These are phyloP conservation scores for Megalurothrips usitatus DNA, from an alignment of 2,888 invertebrate species.

Conservation along the genomic window DNA sequence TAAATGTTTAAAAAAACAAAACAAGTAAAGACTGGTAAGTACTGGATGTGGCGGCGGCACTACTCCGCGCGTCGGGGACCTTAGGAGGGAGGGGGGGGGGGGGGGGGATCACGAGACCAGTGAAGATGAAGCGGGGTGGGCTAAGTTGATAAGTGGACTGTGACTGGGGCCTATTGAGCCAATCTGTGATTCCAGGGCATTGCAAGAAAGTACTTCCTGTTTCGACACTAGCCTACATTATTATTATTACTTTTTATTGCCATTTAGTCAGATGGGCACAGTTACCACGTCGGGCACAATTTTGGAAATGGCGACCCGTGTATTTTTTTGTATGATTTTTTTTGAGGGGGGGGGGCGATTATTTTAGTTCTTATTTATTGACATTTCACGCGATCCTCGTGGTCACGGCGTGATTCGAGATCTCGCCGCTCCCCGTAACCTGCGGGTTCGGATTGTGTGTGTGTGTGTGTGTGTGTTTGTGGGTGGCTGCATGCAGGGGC, in stretches of 20 bases:
- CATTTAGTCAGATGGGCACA: too few species aligned
- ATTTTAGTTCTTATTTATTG: too few species aligned
- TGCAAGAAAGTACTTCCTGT: slow-evolving; percentile 1
- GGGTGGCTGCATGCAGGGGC: not conserved
- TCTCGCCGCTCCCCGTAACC: too few species aligned
- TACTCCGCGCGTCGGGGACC: not conserved
- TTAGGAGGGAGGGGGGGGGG: not conserved
- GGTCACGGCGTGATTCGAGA: too few species aligned
- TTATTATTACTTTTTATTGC: too few species aligned
- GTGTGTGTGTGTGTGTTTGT: not conserved
- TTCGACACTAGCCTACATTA: not conserved
- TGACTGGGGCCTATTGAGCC: slow-evolving; percentile 18
- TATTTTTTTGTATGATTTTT: too few species aligned
- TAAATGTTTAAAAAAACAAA: too few species aligned
- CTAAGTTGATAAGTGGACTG: slow-evolving; percentile 16
- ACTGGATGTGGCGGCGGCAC: not conserved
- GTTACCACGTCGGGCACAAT: too few species aligned
- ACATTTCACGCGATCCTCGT: too few species aligned
- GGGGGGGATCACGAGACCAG: not conserved
- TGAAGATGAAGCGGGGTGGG: not conserved
- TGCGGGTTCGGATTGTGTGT: not conserved
- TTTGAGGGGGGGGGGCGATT: too few species aligned
- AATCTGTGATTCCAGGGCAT: slow-evolving; percentile 4
- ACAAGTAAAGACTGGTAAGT: too few species aligned
- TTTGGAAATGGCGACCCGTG: too few species aligned